Evolutionary conservation across 1,140 invertebrate species (phyloP), one percentile per base, ranked within the genome.

Genomic region (Drosophila subobscura): DNA sequence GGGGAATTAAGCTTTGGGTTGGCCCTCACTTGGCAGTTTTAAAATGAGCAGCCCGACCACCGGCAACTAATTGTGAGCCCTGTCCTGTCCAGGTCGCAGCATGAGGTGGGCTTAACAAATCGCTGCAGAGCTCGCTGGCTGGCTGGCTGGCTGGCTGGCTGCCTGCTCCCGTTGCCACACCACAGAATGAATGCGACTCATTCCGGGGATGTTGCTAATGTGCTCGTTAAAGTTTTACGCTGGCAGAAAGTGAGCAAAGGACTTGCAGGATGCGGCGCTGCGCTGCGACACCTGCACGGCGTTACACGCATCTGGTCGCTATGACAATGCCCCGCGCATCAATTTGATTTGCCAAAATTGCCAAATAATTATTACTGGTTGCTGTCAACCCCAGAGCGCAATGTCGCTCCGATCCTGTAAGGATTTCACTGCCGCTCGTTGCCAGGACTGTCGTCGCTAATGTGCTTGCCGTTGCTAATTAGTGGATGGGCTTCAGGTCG

Each of bases 191-290:
- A 77, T 67, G 44, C 45, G 67, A 81, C 55, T 81, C 37, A 25
- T 44, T 14, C 40, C 55, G 66, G 66, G 66, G 66, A 49, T 54
- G 51, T 42, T 25, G 76, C 64, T 85, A 85, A 85, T 85, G 73
- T 89, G 79, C 86, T 89, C 86, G 78, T 89, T 89, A 89, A 89
- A 89, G 85, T 89, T 89, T 85, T 81, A 83, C 86, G 80, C 74
- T 89, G 81, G 68, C 83, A 88, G 77, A 71, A 89, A 89, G 72
- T 72, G 80, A 72, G 85, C 85, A 89, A 75, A 77, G 50, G 67
- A 37, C 33, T 37, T 37, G 33, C 33, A 37, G 33, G 10, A 12
- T 37, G 3, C 33, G 50, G 60, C 53, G 57, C 37, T 37, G 10
- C 33, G 53, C 63, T 53, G 57, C 37, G 29, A 57, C 77, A 85